phyloP scores from a whole-genome alignment of 2,888 invertebrate genomes.

The Stratiomys singularior region DNA sequence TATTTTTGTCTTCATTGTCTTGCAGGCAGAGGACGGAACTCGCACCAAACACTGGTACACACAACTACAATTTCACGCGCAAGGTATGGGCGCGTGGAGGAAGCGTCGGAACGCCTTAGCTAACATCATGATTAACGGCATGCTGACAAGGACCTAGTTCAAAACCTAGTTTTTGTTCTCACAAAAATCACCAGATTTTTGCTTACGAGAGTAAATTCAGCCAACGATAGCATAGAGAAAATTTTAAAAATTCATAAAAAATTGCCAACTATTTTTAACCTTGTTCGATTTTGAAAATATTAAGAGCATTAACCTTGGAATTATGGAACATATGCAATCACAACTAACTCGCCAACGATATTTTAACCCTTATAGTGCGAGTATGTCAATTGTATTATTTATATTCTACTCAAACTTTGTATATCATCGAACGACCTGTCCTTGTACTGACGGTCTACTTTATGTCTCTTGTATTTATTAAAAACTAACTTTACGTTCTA shows the following conservation, averaged over 20 bases:
- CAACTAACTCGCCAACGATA: no score
- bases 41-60: constrained; percentile 91
- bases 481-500: constrained; percentile 24
- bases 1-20: constrained; percentile 7
- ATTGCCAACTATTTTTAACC: constrained; percentile 14
- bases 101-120: constrained; percentile 91
- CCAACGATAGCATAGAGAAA: background rate
- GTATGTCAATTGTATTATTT: background rate
- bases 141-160: constrained; percentile 67
- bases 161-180: background rate
- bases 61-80: constrained; percentile 89
- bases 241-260: background rate
- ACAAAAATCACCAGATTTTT: background rate
- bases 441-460: background rate
- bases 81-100: constrained; percentile 93
- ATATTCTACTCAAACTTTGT: background rate
- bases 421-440: background rate
- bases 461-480: constrained; percentile 39
- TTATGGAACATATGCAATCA: no score
- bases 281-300: background rate
- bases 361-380: no score
- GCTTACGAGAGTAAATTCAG: no score
- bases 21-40: constrained; percentile 86
- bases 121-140: constrained; percentile 96
- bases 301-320: background rate